Evolutionary conservation across 2,113 vertebrate genomes (phyloP).

Genomic region (Gnathonemus longibarbis): DNA sequence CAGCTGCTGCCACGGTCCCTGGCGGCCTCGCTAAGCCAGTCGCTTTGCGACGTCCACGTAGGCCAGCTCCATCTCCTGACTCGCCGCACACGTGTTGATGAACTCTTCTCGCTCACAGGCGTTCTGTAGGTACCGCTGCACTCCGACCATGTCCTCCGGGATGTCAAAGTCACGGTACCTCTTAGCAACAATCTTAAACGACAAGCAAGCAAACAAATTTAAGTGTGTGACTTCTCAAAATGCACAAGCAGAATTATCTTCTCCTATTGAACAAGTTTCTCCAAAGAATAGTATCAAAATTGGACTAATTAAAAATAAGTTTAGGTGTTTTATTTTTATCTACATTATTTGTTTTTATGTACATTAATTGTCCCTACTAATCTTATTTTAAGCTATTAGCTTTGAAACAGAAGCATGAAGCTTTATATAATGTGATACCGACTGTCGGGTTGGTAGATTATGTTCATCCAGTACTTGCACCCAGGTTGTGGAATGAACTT

Average conservation of each 20-base stretch:
- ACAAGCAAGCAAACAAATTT: slow-evolving; percentile 14
- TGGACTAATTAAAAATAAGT: not conserved
- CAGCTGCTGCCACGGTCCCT: not conserved
- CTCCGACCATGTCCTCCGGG: slow-evolving; percentile 74
- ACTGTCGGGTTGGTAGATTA: not conserved
- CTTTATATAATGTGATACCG: not conserved
- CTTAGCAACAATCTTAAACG: slow-evolving; percentile 80
- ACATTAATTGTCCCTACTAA: not conserved
- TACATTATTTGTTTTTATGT: not conserved
- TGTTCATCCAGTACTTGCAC: not conserved
- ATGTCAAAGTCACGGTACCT: slow-evolving; percentile 90
- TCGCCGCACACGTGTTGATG: slow-evolving; percentile 85
- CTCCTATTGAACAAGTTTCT: not conserved
- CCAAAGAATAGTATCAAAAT: not conserved
- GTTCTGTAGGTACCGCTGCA: slow-evolving; percentile 85
- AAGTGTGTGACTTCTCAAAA: not conserved
- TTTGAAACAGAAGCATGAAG: not conserved
- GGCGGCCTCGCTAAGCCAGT: slow-evolving; percentile 63
- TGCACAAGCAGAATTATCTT: not conserved
- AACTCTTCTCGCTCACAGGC: slow-evolving; percentile 85
- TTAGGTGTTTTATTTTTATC: not conserved
- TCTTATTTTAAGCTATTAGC: not conserved
- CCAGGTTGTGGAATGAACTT: not conserved
- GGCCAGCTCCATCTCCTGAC: slow-evolving; percentile 82
- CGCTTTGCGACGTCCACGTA: slow-evolving; percentile 86